Evolutionary conservation across 2,113 vertebrate genomes (phyloP), one percentile per base, ranked within the genome.

Genomic region (Athene noctua): DNA sequence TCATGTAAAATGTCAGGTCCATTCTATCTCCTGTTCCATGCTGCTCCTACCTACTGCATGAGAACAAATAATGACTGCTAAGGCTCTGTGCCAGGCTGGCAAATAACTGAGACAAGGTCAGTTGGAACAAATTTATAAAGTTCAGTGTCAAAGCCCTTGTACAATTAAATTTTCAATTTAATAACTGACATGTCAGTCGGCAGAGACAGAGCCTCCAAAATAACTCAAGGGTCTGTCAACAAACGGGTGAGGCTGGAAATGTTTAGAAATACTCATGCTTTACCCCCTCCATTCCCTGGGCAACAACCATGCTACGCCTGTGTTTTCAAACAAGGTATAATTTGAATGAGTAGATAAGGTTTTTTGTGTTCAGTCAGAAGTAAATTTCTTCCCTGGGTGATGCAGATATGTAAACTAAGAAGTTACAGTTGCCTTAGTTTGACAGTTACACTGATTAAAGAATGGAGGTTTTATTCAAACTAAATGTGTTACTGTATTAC

Each of bases 71-170:
- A 96, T 77, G 55, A 80, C 72, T 74, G 61, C 79, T 68, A 71
- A 68, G 96, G 83, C 82, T 90, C 44, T 0, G 1, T 92, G 97
- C 97, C 97, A 97, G 82, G 67, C 93, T 96, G 95, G 91, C 95
- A 96, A 97, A 96, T 94, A 97, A 95, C 79, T 95, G 94, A 97
- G 97, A 94, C 90, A 97, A 98, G 96, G 96, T 97, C 96, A 97
- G 92, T 95, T 96, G 97, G 95, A 98, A 97, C 80, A 94, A 97
- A 97, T 97, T 94, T 96, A 94, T 88, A 73, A 92, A 95, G 92
- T 93, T 96, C 55, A 85, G 86, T 95, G 96, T 97, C 96, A 92
- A 68, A 96, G 88, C 66, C 66, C 87, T 95, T 84, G 95, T 95
- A 96, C 95, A 97, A 90, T 91, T 92, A 94, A 67, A 94, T 97